Conservation (phyloP, 2,113 vertebrate genomes). For the Gnathonemus longibarbis region DNA sequence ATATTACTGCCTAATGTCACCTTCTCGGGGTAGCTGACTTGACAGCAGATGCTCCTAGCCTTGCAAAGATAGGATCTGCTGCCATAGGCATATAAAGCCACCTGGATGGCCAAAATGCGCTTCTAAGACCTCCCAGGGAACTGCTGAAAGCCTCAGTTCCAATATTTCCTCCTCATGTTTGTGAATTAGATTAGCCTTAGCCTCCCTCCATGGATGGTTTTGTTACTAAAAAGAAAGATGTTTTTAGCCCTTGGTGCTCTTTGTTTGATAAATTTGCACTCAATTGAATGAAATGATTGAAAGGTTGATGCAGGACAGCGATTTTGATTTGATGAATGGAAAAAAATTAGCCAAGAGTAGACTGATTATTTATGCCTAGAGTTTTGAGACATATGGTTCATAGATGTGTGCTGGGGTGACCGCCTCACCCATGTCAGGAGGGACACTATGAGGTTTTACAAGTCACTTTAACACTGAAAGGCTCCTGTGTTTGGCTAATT, state of each 20-base stretch:
- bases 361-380: background rate
- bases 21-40: background rate
- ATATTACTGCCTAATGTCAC: background rate
- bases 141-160: background rate
- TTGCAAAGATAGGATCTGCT: background rate
- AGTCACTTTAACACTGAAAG: too few relatives aligned
- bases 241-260: constrained; percentile 59
- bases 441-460: too few relatives aligned
- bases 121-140: background rate
- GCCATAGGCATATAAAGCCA: background rate
- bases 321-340: constrained; percentile 16
- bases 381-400: background rate
- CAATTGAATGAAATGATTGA: constrained; percentile 50
- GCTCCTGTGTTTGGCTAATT: too few relatives aligned
- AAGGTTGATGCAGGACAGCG: constrained; percentile 29
- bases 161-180: background rate
- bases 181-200: background rate
- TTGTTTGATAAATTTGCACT: constrained; percentile 50
- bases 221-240: constrained; percentile 31
- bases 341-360: background rate
- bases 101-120: too few relatives aligned
- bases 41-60: background rate
- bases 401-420: background rate
- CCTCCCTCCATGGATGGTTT: background rate
- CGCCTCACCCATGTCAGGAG: background rate